A percentile compares a stretch with the other conserved stretches of the same genome.
phyloP scores from a whole-genome alignment of 2,888 invertebrate species.

The Acanthopleura granulata region DNA sequence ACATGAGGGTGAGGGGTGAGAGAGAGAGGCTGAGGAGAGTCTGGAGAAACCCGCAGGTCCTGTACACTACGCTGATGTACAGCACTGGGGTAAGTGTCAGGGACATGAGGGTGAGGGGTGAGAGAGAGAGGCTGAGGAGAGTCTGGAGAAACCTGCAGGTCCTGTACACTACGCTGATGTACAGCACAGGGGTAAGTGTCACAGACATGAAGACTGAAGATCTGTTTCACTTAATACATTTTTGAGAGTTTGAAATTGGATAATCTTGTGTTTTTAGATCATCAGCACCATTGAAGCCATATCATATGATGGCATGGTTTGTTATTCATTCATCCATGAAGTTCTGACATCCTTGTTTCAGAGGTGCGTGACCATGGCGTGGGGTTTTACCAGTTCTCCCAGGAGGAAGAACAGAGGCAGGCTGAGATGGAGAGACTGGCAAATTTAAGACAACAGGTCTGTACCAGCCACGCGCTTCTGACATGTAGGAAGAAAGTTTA shows the following conservation, averaged over 20 bases:
- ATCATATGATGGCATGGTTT: no score
- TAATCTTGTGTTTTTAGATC: no score
- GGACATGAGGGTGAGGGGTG: constrained; percentile 83
- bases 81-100: constrained; percentile 87
- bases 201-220: no score
- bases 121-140: constrained; percentile 82
- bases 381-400: constrained; percentile 91
- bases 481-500: no score
- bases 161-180: constrained; percentile 92
- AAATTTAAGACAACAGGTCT: constrained; percentile 74
- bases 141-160: constrained; percentile 71
- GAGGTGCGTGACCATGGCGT: constrained; percentile 95
- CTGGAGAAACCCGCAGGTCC: constrained; percentile 72
- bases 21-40: constrained; percentile 78
- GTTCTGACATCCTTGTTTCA: constrained; percentile 42
- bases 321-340: no score
- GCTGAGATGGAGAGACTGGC: constrained; percentile 85
- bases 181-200: constrained; percentile 82
- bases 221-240: no score
- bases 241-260: no score
- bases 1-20: constrained; percentile 87
- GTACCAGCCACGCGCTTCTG: neutral
- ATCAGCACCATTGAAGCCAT: no score
- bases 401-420: constrained; percentile 83
- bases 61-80: constrained; percentile 92